These are phyloP conservation scores for Volucella inanis DNA, from an alignment of 2,888 invertebrate genomes.

Conservation along the genomic window DNA sequence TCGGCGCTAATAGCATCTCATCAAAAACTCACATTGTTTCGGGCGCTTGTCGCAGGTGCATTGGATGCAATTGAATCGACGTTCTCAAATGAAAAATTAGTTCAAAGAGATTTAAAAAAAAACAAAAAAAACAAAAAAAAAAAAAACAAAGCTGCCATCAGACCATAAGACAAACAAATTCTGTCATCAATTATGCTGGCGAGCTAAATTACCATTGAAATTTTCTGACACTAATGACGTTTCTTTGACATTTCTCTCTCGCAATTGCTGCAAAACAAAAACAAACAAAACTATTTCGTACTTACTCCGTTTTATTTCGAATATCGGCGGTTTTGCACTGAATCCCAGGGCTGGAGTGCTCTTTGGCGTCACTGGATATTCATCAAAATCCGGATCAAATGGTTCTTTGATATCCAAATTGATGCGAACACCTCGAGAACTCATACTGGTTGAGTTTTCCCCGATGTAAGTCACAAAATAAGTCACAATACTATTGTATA, in stretches of 20 bases:
- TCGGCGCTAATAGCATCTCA: conserved; percentile 49
- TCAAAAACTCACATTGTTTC: neutral
- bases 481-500: too few relatives aligned
- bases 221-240: neutral
- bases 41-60: neutral
- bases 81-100: neutral
- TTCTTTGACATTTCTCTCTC: neutral
- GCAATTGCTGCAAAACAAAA: too few relatives aligned
- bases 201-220: neutral
- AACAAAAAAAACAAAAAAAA: neutral
- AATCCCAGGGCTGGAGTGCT: conserved; percentile 10
- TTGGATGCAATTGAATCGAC: neutral
- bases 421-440: conserved; percentile 76
- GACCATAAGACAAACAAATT: conserved; percentile 11
- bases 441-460: conserved; percentile 67
- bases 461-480: neutral
- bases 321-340: conserved; percentile 4
- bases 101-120: neutral
- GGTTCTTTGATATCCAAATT: conserved; percentile 40
- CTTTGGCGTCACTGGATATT: conserved; percentile 19
- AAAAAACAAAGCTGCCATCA: too few relatives aligned
- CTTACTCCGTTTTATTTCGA: conserved; percentile 37
- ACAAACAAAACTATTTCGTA: neutral
- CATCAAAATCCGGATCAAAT: conserved; percentile 27
- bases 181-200: neutral